Evolutionary conservation across 2,888 invertebrate genomes (phyloP).

Genomic region (Acronicta psi): DNA sequence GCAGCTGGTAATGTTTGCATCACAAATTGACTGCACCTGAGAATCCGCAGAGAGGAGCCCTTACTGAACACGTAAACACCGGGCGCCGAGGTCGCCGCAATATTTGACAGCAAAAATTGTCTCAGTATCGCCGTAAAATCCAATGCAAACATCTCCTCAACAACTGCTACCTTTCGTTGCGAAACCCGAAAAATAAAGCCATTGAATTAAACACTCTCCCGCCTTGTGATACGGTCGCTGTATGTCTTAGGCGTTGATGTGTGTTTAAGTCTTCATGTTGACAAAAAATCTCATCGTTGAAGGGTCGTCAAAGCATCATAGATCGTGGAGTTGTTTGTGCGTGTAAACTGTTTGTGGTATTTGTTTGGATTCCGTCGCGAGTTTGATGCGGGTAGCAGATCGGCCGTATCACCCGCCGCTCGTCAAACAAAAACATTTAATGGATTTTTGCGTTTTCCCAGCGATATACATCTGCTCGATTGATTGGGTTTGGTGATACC

Average conservation of each 20-base stretch:
- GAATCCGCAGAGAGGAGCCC: conserved; percentile 27
- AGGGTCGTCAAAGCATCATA: conserved; percentile 61
- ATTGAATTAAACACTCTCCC: conserved; percentile 40
- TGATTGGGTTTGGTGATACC: conserved; percentile 27
- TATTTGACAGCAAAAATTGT: conserved; percentile 69
- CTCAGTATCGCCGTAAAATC: conserved; percentile 68
- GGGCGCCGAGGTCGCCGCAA: conserved; percentile 47
- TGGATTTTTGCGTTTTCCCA: conserved; percentile 56
- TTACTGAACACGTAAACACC: conserved; percentile 52
- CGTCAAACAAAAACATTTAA: conserved; percentile 61
- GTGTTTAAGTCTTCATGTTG: conserved; percentile 45
- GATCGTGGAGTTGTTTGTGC: conserved; percentile 68
- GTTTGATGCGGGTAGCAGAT: conserved; percentile 52
- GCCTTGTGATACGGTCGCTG: conserved; percentile 20
- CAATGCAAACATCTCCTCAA: conserved; percentile 67
- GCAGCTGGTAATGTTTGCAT: conserved; percentile 36
- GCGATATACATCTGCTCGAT: conserved; percentile 42
- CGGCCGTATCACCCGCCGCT: conserved; percentile 47
- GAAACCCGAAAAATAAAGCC: conserved; percentile 7
- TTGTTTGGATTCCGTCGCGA: conserved; percentile 63
- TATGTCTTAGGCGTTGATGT: conserved; percentile 5
- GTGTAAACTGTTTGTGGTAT: conserved; percentile 71
- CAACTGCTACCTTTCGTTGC: conserved; percentile 42
- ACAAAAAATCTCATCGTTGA: conserved; percentile 65
- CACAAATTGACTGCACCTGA: conserved; percentile 52